Percentiles rank a stretch among this genome's conserved stretches.
Evolutionary conservation across 2,113 vertebrate species (phyloP).

Genomic region (Cynocephalus volans): DNA sequence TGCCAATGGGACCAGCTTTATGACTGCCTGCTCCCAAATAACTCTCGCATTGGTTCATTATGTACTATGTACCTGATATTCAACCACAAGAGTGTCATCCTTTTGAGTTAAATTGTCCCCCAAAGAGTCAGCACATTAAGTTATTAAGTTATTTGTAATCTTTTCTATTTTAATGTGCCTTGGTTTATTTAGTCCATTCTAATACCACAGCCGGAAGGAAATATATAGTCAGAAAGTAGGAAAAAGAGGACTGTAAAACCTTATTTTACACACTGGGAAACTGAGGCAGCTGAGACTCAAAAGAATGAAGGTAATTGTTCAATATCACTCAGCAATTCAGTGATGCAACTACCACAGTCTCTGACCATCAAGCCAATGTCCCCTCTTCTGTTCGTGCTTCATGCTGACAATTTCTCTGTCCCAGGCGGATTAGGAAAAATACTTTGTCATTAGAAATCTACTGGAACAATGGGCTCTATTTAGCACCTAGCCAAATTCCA

Average conservation of each 20-base stretch:
- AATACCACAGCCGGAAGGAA: neutral
- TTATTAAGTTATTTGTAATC: neutral
- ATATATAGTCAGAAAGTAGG: neutral
- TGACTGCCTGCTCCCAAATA: neutral
- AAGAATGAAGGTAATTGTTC: neutral
- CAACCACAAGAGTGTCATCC: neutral
- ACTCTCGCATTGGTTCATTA: neutral
- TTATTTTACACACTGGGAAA: neutral
- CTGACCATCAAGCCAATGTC: neutral
- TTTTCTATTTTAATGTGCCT: neutral
- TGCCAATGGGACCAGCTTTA: neutral
- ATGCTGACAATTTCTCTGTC: neutral
- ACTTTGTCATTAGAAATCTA: neutral
- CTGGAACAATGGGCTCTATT: neutral
- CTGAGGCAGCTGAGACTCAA: neutral
- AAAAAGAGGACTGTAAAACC: neutral
- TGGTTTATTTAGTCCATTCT: neutral
- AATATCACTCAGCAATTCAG: neutral
- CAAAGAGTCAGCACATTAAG: neutral
- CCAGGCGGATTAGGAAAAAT: neutral
- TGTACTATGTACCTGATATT: neutral
- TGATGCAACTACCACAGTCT: neutral
- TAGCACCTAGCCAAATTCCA: conserved; percentile 3
- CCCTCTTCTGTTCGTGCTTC: neutral
- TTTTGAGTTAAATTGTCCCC: neutral